These are phyloP conservation scores for Pomacea maculata DNA, from an alignment of 1,140 invertebrate genomes.

Conservation along the genomic window DNA sequence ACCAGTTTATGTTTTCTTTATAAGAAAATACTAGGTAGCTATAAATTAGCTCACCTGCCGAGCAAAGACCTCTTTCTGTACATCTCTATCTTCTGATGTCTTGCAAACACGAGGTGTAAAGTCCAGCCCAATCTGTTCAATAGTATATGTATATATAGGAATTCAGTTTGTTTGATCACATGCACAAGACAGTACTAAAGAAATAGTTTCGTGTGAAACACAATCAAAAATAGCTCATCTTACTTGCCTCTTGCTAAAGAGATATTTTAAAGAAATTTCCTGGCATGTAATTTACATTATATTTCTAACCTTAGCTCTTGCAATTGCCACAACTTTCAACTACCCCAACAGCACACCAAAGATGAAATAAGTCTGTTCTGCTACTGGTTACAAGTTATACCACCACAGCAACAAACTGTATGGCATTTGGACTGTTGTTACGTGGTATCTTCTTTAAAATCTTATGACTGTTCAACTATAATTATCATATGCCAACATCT, in stretches of 20 bases:
- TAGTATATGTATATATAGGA: neutral
- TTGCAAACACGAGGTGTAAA: conserved; percentile 57
- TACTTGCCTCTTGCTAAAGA: neutral
- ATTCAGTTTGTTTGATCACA: neutral
- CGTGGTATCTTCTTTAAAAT: too few species aligned
- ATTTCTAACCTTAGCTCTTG: neutral
- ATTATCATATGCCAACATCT: too few species aligned
- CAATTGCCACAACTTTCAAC: too few species aligned
- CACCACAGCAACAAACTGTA: too few species aligned
- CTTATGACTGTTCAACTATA: too few species aligned
- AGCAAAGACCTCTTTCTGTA: conserved; percentile 54
- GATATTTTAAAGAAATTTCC: neutral
- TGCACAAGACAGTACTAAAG: neutral
- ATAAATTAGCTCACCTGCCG: conserved; percentile 43
- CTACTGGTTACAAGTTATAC: too few species aligned
- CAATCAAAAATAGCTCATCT: neutral
- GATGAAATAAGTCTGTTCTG: too few species aligned
- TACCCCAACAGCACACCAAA: too few species aligned
- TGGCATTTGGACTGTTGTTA: too few species aligned
- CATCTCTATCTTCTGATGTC: conserved; percentile 49
- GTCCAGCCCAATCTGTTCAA: conserved; percentile 55
- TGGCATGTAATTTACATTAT: neutral
- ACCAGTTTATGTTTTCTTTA: neutral
- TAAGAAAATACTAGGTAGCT: too few species aligned
- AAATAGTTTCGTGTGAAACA: neutral